Conservation (phyloP, 2,888 invertebrate species). For the Eurois occulta region DNA sequence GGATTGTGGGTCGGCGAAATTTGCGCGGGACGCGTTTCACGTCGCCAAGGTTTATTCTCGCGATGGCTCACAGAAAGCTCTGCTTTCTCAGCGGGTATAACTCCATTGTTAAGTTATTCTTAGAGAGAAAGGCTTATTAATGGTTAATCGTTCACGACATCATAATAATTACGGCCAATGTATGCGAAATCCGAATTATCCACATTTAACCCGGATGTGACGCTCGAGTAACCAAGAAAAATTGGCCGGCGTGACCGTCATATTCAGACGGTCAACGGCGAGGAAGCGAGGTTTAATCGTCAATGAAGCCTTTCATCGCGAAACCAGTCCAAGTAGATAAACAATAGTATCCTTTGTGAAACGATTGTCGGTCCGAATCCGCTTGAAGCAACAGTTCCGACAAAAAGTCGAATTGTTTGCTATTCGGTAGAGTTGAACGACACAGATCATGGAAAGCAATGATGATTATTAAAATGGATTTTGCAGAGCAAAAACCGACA, state of each 20-base stretch:
- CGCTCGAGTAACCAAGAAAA: conserved; percentile 72
- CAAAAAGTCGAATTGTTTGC: conserved; percentile 47
- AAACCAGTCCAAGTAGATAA: conserved; percentile 77
- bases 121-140: conserved; percentile 72
- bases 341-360: conserved; percentile 81
- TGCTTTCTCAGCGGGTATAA: conserved; percentile 79
- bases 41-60: conserved; percentile 71
- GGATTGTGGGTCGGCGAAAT: conserved; percentile 83
- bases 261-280: conserved; percentile 69
- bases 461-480: conserved; percentile 42
- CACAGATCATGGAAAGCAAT: conserved; percentile 46
- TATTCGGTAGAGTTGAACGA: conserved; percentile 54
- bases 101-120: conserved; percentile 78
- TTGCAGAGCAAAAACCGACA: conserved; percentile 44
- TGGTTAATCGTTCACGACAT: conserved; percentile 57
- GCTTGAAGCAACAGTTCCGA: conserved; percentile 50
- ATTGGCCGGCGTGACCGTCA: conserved; percentile 72
- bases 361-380: conserved; percentile 53
- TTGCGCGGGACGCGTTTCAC: conserved; percentile 76
- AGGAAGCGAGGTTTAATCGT: conserved; percentile 76
- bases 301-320: conserved; percentile 79
- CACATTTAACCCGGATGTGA: conserved; percentile 64
- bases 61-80: conserved; percentile 73
- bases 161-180: conserved; percentile 55
- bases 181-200: conserved; percentile 47